A percentile compares a stretch with the other conserved stretches of the same genome.
Conservation (phyloP, 2,113 vertebrate genomes). For the Poicephalus meyeri region DNA sequence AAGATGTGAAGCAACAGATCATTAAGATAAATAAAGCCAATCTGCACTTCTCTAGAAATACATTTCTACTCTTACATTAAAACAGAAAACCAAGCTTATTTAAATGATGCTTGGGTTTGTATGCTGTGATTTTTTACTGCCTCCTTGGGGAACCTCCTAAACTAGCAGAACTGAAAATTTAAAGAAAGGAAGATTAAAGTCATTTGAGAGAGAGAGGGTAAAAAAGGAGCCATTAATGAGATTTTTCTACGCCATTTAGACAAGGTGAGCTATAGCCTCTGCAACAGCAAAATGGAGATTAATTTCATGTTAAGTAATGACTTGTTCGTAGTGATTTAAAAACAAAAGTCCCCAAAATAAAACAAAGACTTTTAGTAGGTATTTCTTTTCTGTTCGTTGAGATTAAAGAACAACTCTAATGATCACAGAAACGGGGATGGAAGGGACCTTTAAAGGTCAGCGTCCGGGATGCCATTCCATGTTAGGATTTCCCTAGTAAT, state of each 20-base stretch:
- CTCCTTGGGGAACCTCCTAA: background rate
- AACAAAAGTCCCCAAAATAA: background rate
- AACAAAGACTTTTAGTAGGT: background rate
- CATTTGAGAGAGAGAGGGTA: background rate
- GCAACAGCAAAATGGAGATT: background rate
- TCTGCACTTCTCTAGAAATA: background rate
- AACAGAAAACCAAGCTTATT: background rate
- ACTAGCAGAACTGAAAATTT: background rate
- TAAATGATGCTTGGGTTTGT: background rate
- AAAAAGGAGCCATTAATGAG: background rate
- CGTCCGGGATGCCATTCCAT: background rate
- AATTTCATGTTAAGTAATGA: slow-evolving; percentile 32
- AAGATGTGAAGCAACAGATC: background rate
- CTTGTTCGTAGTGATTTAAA: background rate
- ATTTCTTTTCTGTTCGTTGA: background rate
- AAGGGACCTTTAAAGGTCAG: slow-evolving; percentile 17
- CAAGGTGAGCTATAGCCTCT: slow-evolving; percentile 24
- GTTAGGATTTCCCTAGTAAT: background rate
- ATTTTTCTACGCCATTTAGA: background rate
- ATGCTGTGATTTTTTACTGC: background rate
- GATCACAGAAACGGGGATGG: background rate
- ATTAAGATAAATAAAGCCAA: background rate
- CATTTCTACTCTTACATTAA: background rate
- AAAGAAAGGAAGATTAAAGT: background rate
- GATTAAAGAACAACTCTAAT: background rate